A percentile compares a stretch with the other conserved stretches of the same genome.
These are phyloP conservation scores for Pogonomyrmex barbatus DNA, from an alignment of 1,140 invertebrate genomes.

Conservation along the genomic window DNA sequence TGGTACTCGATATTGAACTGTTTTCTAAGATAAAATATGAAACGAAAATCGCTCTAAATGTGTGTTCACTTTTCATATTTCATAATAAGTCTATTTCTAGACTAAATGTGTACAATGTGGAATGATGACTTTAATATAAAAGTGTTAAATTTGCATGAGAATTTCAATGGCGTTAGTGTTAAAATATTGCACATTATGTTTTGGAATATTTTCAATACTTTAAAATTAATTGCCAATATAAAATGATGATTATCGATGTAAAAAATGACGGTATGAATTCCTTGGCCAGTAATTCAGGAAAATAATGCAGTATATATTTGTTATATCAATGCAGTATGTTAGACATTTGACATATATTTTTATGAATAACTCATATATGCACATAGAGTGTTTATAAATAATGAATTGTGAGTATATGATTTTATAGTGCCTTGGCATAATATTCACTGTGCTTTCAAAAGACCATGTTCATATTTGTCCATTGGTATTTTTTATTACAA, in stretches of 20 bases:
- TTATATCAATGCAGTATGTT: background rate
- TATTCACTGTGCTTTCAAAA: slow-evolving; percentile 27
- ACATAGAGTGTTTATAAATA: slow-evolving; percentile 10
- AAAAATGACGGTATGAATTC: slow-evolving; percentile 24
- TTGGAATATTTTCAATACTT: slow-evolving; percentile 28
- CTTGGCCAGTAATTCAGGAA: slow-evolving; percentile 31
- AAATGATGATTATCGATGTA: background rate
- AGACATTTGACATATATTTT: slow-evolving; percentile 30
- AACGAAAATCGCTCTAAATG: slow-evolving; percentile 32
- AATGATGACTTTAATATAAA: background rate
- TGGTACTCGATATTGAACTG: background rate
- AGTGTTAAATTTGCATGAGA: slow-evolving; percentile 11
- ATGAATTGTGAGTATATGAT: slow-evolving; percentile 36
- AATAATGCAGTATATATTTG: slow-evolving; percentile 10
- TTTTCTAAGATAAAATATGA: slow-evolving; percentile 46
- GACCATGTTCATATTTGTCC: background rate
- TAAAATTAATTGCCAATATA: background rate
- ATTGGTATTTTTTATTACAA: background rate
- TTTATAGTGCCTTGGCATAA: slow-evolving; percentile 71
- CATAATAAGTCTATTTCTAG: slow-evolving; percentile 45
- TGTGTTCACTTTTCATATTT: slow-evolving; percentile 55
- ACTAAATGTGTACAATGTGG: slow-evolving; percentile 20
- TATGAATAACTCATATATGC: slow-evolving; percentile 30
- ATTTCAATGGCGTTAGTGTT: slow-evolving; percentile 18
- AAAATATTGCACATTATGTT: background rate